Evolutionary conservation across 53 echinoderm and acorn worm species (phyloP), one percentile per base, ranked within the genome.

Genomic region (Holothuria scabra): DNA sequence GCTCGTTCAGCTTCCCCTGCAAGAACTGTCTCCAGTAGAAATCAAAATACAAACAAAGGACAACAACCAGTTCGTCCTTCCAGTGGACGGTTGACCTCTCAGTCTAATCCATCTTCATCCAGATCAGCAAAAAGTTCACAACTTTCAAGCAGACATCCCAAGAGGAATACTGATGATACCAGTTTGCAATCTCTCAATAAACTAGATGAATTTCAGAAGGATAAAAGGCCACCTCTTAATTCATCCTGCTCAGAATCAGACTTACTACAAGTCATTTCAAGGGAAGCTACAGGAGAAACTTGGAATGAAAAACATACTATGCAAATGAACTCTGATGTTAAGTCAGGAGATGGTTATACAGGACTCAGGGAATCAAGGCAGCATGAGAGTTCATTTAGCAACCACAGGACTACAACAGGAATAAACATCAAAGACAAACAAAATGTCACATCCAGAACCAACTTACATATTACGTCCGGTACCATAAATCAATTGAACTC

Each of bases 381-480:
- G 23, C 92, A 94, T 87, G 91, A 91, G 58, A 83, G 83, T 30
- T 83, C 94, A 18, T 92, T 92, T 5, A 86, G 94, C 38, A 89
- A 94, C 41, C 89, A 94, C 29, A 93, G 94, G 4, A 88, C 84
- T 34, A 67, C 83, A 71, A 91, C 93, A 49, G 87, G 83, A 49
- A 87, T 89, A 8, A 87, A 91, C 29, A 34, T 35, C 44, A 61
- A 91, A 69, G 91, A 60, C 28, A 86, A 87, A 29, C 90, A 95
- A 70, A 86, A 87, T 25, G 9, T 48, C 48, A 1, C 48, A 12
- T 48, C 48, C 14, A 13, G 14, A 10, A 12, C 18, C 14, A 18
- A 52, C 14, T 52, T 52, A 52, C 52, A 52, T 52, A 14, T 52
- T 52, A 52, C 14, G 60, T 83, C 68, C 8, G 76, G 83, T n/a